Conservation (phyloP, 2,888 invertebrate genomes). For the Merodon equestris region DNA sequence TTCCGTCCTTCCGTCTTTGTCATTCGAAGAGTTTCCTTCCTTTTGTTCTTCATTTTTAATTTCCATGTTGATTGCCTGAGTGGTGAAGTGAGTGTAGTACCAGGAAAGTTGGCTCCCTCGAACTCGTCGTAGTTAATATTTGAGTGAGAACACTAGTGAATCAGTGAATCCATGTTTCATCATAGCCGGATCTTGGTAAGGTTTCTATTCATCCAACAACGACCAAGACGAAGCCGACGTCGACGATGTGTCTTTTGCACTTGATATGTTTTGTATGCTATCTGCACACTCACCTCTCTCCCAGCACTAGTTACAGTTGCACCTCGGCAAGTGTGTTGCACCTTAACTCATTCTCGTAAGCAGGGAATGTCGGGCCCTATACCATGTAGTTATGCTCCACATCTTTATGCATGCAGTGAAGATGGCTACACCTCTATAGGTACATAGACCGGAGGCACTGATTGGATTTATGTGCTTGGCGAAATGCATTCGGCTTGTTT, state of each 20-base stretch:
- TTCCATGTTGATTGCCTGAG: constrained; percentile 51
- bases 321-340: too few species aligned
- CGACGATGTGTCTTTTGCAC: constrained; percentile 59
- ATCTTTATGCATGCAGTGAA: constrained; percentile 25
- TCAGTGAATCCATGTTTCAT: constrained; percentile 29
- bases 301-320: constrained; percentile 5
- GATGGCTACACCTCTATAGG: constrained; percentile 1
- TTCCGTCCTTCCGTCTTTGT: constrained; percentile 6
- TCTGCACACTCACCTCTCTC: constrained; percentile 7
- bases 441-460: constrained; percentile 43
- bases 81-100: constrained; percentile 42
- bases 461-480: constrained; percentile 59
- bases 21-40: background rate
- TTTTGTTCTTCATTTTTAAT: constrained; percentile 34
- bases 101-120: constrained; percentile 10
- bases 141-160: constrained; percentile 33
- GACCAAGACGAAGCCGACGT: too few species aligned
- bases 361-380: too few species aligned
- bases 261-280: constrained; percentile 54
- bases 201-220: constrained; percentile 40
- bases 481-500: constrained; percentile 25
- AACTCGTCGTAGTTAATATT: constrained; percentile 30
- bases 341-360: too few species aligned
- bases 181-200: constrained; percentile 54
- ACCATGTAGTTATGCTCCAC: constrained; percentile 37